phyloP scores from a whole-genome alignment of 2,113 vertebrate species.

The Plecturocebus donacophilus region DNA sequence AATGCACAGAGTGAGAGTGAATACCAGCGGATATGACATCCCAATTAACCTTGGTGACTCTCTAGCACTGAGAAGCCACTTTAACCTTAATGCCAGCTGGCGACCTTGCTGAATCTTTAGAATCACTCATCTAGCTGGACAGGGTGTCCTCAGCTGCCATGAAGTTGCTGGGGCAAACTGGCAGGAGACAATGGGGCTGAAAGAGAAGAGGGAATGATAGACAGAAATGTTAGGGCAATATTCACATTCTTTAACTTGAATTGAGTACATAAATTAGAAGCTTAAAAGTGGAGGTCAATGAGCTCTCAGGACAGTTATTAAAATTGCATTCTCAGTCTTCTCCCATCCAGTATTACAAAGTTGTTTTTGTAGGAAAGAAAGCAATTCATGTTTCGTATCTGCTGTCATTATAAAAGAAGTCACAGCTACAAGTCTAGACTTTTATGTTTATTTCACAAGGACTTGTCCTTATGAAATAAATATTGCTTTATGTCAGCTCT shows the following conservation, averaged over 20 bases:
- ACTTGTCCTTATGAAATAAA: constrained; percentile 70
- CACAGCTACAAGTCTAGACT: constrained; percentile 65
- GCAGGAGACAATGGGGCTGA: background rate
- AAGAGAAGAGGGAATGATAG: background rate
- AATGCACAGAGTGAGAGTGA: background rate
- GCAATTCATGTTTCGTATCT: background rate
- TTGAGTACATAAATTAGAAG: constrained; percentile 29
- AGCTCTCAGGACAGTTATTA: constrained; percentile 28
- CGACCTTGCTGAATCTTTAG: background rate
- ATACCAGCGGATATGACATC: background rate
- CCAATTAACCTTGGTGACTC: background rate
- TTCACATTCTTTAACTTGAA: constrained; percentile 34
- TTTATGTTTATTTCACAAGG: constrained; percentile 72
- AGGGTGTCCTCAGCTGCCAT: fast-evolving
- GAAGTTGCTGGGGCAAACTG: background rate
- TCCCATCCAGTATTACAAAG: constrained; percentile 44
- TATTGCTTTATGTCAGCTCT: constrained; percentile 52
- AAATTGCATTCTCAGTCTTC: constrained; percentile 43
- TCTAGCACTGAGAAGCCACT: background rate
- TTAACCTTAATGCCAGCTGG: background rate
- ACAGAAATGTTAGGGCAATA: background rate
- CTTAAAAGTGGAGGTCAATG: background rate
- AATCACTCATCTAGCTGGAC: background rate
- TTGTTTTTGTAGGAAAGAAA: constrained; percentile 53
- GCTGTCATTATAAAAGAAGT: constrained; percentile 58